A percentile compares a stretch with the other conserved stretches of the same genome.
phyloP scores from a whole-genome alignment of 2,113 vertebrate genomes.

The Carassius carassius region DNA sequence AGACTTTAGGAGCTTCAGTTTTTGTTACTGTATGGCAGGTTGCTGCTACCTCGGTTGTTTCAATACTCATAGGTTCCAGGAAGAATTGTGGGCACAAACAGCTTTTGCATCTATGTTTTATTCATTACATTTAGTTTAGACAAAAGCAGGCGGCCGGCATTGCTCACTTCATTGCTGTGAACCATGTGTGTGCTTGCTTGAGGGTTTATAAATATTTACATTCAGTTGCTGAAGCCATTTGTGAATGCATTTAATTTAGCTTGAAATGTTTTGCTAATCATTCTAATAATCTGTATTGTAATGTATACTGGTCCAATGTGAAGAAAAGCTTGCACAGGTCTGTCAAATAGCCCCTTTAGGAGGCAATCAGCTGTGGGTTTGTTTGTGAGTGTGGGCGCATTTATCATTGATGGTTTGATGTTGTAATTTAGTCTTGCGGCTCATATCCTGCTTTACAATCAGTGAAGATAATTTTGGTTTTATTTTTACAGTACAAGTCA shows the following conservation, averaged over 20 bases:
- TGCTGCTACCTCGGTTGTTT: not conserved
- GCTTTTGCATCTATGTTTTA: not conserved
- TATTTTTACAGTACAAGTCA: no score
- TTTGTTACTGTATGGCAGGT: not conserved
- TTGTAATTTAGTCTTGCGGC: not conserved
- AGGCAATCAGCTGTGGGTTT: not conserved
- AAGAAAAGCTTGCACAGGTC: not conserved
- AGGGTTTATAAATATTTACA: conserved; percentile 5
- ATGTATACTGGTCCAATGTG: not conserved
- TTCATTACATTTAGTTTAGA: not conserved
- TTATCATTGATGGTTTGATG: not conserved
- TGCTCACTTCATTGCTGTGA: not conserved
- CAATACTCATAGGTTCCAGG: not conserved
- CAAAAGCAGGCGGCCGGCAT: no score
- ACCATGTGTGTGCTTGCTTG: not conserved
- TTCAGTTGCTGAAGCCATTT: not conserved
- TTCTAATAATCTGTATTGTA: not conserved
- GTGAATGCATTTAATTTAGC: not conserved
- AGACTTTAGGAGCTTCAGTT: not conserved
- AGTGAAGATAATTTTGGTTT: not conserved
- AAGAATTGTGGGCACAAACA: not conserved
- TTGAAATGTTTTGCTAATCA: not conserved
- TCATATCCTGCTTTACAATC: not conserved
- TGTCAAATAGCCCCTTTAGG: not conserved
- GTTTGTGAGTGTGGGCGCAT: not conserved